Percentiles rank a stretch among this genome's conserved stretches.
These are phyloP conservation scores for Lepidothrix coronata DNA, from an alignment of 2,113 vertebrate genomes.

Conservation along the genomic window DNA sequence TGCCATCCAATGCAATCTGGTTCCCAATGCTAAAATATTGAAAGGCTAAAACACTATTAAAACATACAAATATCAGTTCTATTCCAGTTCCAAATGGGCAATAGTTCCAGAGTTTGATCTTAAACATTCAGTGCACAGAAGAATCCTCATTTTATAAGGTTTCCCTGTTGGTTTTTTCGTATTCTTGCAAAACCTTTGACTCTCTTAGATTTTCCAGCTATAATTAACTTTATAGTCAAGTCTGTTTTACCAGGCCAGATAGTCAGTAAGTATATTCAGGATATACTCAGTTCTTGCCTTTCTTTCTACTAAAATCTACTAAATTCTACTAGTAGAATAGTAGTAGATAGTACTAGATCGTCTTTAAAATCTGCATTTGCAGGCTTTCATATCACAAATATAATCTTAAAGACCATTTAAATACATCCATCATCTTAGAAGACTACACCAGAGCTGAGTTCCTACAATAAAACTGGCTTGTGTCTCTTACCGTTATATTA, in stretches of 20 bases:
- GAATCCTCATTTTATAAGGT: neutral
- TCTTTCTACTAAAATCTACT: neutral
- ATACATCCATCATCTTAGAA: neutral
- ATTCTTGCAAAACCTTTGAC: neutral
- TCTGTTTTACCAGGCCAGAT: neutral
- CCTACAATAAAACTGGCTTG: neutral
- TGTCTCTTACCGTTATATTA: neutral
- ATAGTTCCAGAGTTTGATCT: neutral
- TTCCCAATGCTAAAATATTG: slow-evolving; percentile 21
- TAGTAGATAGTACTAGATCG: neutral
- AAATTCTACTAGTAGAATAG: too few relatives aligned
- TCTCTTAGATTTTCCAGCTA: neutral
- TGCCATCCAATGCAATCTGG: neutral
- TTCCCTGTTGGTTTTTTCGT: neutral
- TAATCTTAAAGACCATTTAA: neutral
- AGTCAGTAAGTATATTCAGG: neutral
- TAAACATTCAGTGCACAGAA: neutral
- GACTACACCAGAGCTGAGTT: neutral
- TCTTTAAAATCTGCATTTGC: neutral
- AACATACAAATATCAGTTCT: neutral
- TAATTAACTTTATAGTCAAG: neutral
- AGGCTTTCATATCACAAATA: neutral
- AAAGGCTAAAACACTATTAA: neutral
- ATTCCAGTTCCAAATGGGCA: slow-evolving; percentile 1
- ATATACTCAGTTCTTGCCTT: neutral